Base-by-base conservation (phyloP, 1,140 invertebrate genomes). In the Watersipora subatra region DNA sequence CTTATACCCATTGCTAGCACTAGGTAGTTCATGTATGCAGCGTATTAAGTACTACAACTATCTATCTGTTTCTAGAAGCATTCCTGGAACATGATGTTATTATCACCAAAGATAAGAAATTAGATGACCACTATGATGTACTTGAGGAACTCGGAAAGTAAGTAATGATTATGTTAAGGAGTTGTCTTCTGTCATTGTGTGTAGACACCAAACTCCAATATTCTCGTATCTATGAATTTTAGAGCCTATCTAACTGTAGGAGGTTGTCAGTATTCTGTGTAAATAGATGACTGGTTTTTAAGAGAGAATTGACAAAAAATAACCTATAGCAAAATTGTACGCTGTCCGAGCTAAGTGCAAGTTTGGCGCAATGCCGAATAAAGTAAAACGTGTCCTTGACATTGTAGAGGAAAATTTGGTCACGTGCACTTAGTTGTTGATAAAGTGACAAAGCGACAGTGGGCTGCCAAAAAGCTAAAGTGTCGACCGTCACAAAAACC, bases 381-480 rank as follows among this genome's bases (percentile, higher is more conserved):
- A 19, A 30, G 19, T 1, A n/a, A 34, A 19, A 57, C 2, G 26
- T 3, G 25, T 28, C 17, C n/a, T 34, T 7, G 29, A 19, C 17
- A 28, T 71, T 75, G 46, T 65, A 83, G 81, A 68, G 97, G 97
- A 57, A 93, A 94, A 12, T 99, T 99, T 80, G 97, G 96, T 58
- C 93, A 96, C 30, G 96, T 99, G 0, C 94, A 98, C 76, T 85
- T 94, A 30, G 97, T 93, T 76, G 86, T 92, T 28, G 95, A 99
- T 79, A 87, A 92, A 67, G 85, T 88, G 30, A 94, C 92, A 57
- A 93, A 93, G 15, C 92, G 94, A 75, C 91, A 91, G 59, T 99
- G 95, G 80, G 96, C 96, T 0, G 97, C 95, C 27, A 99, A 99
- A 82, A 97, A 99, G 77, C 95, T 99, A 69, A 93, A n/a, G 64